These are phyloP conservation scores for Gymnoscopelus braueri DNA, from an alignment of 2,797 vertebrate genomes.

Conservation along the genomic window DNA sequence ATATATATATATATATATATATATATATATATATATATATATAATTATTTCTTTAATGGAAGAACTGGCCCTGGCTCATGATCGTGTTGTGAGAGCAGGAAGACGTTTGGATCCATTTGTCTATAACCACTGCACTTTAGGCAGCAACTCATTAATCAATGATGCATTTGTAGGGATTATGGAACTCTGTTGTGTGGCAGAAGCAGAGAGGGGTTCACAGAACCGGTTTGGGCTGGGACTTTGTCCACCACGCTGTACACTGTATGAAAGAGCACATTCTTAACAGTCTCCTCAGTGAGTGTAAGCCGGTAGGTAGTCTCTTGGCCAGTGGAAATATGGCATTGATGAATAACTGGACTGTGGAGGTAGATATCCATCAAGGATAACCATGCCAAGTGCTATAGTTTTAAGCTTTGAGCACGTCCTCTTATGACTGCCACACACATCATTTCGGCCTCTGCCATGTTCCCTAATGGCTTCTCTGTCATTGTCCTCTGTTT, in stretches of 20 bases:
- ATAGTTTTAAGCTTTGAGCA: conserved; percentile 59
- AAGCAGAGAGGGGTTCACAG: conserved; percentile 17
- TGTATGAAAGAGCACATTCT: conserved; percentile 4
- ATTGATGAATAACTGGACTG: conserved; percentile 65
- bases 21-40: too few species aligned
- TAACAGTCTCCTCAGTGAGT: conserved; percentile 12
- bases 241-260: conserved; percentile 15
- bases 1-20: too few species aligned
- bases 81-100: conserved; percentile 37
- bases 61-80: conserved; percentile 40
- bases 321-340: conserved; percentile 49
- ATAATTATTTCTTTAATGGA: conserved; percentile 14
- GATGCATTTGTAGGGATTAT: conserved; percentile 48
- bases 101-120: conserved; percentile 54
- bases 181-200: conserved; percentile 47
- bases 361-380: conserved; percentile 64
- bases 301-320: conserved; percentile 32
- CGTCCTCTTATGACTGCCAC: conserved; percentile 63
- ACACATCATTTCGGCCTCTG: conserved; percentile 64
- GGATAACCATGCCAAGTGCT: conserved; percentile 60
- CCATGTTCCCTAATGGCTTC: conserved; percentile 60
- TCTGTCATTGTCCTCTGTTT: conserved; percentile 49
- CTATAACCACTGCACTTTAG: conserved; percentile 56
- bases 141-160: conserved; percentile 54
- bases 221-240: conserved; percentile 8